Evolutionary conservation across 2,797 vertebrate genomes (phyloP).

Genomic region (Sphenodon punctatus): DNA sequence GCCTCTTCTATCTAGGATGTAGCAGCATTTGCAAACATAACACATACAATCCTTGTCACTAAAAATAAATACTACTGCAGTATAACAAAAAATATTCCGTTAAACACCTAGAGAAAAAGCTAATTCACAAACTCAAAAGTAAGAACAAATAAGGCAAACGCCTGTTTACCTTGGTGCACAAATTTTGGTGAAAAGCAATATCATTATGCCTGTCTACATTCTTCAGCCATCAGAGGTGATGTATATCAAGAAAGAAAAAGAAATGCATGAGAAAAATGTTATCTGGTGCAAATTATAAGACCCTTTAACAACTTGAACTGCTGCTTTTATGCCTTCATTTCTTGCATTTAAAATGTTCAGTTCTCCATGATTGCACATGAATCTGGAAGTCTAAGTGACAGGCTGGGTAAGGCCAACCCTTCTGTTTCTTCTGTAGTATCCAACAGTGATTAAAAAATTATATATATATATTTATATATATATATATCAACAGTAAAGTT

Average conservation of each 20-base stretch:
- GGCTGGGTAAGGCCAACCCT: conserved; percentile 58
- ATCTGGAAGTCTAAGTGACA: conserved; percentile 60
- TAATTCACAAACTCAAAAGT: conserved; percentile 75
- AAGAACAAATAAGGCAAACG: conserved; percentile 80
- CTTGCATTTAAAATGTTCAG: conserved; percentile 55
- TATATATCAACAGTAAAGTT: conserved; percentile 66
- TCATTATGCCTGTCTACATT: conserved; percentile 90
- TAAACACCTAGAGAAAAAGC: conserved; percentile 72
- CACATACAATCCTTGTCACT: conserved; percentile 76
- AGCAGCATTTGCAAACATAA: conserved; percentile 78
- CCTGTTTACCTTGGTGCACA: conserved; percentile 74
- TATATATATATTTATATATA: conserved; percentile 34
- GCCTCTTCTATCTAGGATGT: conserved; percentile 69
- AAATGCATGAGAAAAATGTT: conserved; percentile 80
- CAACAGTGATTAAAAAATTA: conserved; percentile 71
- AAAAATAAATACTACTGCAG: conserved; percentile 83
- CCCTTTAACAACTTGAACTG: conserved; percentile 61
- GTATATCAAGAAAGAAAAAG: conserved; percentile 68
- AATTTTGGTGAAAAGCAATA: conserved; percentile 81
- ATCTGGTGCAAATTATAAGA: conserved; percentile 73
- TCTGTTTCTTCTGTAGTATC: conserved; percentile 72
- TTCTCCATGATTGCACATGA: conserved; percentile 72
- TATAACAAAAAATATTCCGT: conserved; percentile 67
- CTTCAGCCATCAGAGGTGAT: conserved; percentile 91
- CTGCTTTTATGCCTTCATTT: conserved; percentile 65